Evolutionary conservation across 2,888 invertebrate species (phyloP).

Genomic region (Morpho achilles): DNA sequence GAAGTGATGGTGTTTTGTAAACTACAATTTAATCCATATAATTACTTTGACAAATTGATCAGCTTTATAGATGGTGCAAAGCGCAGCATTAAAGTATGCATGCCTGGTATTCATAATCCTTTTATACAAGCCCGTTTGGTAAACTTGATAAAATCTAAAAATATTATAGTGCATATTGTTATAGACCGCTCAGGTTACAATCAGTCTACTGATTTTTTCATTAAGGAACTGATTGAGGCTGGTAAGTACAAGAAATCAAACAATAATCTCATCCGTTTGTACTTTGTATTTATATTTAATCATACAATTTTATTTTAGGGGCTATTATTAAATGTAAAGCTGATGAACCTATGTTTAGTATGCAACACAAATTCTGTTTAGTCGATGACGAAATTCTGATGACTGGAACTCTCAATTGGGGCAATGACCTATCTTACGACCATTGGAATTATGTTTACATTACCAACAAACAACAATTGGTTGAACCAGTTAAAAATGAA

Average conservation of each 20-base stretch:
- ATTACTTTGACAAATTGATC: slow-evolving; percentile 68
- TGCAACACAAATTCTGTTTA: slow-evolving; percentile 90
- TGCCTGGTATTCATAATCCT: slow-evolving; percentile 71
- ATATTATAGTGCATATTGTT: slow-evolving; percentile 59
- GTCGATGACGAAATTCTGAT: slow-evolving; percentile 81
- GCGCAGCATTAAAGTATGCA: slow-evolving; percentile 59
- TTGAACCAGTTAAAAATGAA: slow-evolving; percentile 74
- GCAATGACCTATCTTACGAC: slow-evolving; percentile 82
- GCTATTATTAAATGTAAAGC: slow-evolving; percentile 75
- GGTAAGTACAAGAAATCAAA: slow-evolving; percentile 41
- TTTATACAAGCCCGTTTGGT: slow-evolving; percentile 67
- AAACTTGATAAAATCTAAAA: slow-evolving; percentile 52
- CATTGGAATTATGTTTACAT: slow-evolving; percentile 86
- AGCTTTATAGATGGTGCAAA: slow-evolving; percentile 65
- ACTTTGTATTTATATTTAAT: too few relatives aligned
- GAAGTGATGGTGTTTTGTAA: slow-evolving; percentile 76
- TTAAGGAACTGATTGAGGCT: slow-evolving; percentile 61
- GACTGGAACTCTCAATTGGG: slow-evolving; percentile 89
- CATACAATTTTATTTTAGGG: slow-evolving; percentile 55
- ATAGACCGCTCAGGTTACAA: slow-evolving; percentile 64
- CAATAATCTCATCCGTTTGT: too few relatives aligned
- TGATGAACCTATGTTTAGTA: slow-evolving; percentile 62
- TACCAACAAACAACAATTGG: slow-evolving; percentile 77
- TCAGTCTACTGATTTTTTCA: slow-evolving; percentile 57
- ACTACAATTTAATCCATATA: slow-evolving; percentile 64